Conservation (phyloP, 2,888 invertebrate genomes). For the Drosophila greeni region DNA sequence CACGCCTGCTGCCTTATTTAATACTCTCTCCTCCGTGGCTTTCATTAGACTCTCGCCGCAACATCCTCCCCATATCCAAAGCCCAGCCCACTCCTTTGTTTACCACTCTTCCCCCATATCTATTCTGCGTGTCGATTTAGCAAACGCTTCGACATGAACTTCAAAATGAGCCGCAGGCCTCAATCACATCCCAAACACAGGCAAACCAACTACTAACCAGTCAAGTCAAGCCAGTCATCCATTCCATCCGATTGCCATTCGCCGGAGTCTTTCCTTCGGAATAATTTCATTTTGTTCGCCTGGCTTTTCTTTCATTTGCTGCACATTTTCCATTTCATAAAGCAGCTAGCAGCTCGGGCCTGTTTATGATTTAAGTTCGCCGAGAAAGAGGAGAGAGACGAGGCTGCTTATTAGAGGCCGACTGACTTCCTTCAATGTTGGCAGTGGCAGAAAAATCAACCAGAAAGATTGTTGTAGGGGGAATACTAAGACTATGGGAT, state of each 20-base stretch:
- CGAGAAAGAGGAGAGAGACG: conserved; percentile 19
- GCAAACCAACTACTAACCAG: conserved; percentile 27
- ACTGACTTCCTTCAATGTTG: conserved; percentile 67
- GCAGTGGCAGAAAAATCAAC: conserved; percentile 40
- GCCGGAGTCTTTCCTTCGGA: conserved; percentile 20
- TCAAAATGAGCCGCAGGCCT: conserved; percentile 44
- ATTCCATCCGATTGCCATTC: conserved; percentile 17
- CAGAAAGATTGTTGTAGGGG: background rate
- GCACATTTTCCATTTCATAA: conserved; percentile 73
- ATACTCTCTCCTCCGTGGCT: conserved; percentile 7
- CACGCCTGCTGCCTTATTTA: conserved; percentile 12
- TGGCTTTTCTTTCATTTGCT: conserved; percentile 60
- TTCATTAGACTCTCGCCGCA: conserved; percentile 1
- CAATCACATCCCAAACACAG: conserved; percentile 37
- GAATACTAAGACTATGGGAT: background rate
- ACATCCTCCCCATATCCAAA: conserved; percentile 7
- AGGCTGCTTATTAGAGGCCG: conserved; percentile 67
- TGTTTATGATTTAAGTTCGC: conserved; percentile 67
- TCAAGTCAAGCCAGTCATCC: conserved; percentile 11
- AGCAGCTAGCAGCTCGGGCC: conserved; percentile 59
- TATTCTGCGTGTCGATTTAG: conserved; percentile 59
- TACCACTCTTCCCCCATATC: conserved; percentile 24
- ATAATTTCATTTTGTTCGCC: conserved; percentile 36
- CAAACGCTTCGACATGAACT: conserved; percentile 37
- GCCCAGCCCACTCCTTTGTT: conserved; percentile 23